Evolutionary conservation across 2,888 invertebrate species (phyloP), one percentile per base, ranked within the genome.

Genomic region (Chrysolina oricalcia): DNA sequence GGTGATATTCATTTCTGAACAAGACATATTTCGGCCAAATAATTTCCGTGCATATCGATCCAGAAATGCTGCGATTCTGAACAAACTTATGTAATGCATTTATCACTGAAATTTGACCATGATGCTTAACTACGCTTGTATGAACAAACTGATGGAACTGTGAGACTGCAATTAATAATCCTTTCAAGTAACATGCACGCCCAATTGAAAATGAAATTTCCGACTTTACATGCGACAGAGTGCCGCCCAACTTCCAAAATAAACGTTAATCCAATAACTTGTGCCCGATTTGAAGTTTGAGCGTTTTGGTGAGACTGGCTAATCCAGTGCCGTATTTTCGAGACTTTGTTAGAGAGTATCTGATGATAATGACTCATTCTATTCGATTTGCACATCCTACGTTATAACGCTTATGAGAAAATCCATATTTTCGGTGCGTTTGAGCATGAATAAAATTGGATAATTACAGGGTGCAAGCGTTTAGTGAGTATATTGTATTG

Each of bases 221-320:
- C 59, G 59, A 59, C 59, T 59, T 35, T 59, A 59, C 59, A 59
- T 59, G 59, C 59, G 59, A 59, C 59, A 59, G 27, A 59, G 59
- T 59, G 59, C 59, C 59, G 59, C 59, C 59, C 59, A 59, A 59
- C 59, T 59, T 59, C 27, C 59, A 35, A 59, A 59, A 59, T 59
- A 59, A 59, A 59, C n/a, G 27, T 59, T 59, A 35, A 59, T 59
- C 27, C 59, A 59, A 59, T 59, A 59, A 59, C 59, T 27, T 15
- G 27, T 27, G 59, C 59, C 27, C 27, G 27, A 59, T 59, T 59
- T 59, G 59, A 35, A 35, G 27, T 59, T 59, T 35, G 27, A 59
- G 13, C 27, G 35, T 59, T 59, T 59, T n/a, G 27, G 23, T 27
- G 59, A 27, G 53, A 53, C 19, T 53, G 21, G 53, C 19, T 53